Conservation (phyloP, 1,140 invertebrate genomes). For the Cydia pomonella region DNA sequence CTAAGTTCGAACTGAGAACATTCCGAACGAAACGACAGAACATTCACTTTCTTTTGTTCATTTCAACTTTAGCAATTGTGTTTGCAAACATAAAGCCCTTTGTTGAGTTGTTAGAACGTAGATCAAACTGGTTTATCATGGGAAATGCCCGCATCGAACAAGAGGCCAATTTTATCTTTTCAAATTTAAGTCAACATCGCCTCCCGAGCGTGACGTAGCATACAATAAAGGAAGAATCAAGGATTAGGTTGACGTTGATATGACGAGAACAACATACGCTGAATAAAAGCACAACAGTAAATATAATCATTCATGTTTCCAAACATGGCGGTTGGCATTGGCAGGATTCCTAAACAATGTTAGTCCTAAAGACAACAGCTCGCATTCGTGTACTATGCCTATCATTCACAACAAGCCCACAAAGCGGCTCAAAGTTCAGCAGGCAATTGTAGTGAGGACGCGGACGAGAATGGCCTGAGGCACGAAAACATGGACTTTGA, state of each 20-base stretch:
- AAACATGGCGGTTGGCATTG: too few species aligned
- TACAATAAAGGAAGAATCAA: too few species aligned
- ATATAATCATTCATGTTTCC: too few species aligned
- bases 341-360: background rate
- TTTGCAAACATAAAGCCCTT: background rate
- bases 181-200: too few species aligned
- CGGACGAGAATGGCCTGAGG: constrained; percentile 35
- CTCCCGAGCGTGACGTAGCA: too few species aligned
- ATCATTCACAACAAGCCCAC: constrained; percentile 37
- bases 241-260: too few species aligned
- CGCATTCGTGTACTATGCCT: constrained; percentile 8
- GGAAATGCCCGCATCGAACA: too few species aligned
- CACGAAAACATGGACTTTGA: constrained; percentile 59
- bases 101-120: background rate
- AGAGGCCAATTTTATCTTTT: too few species aligned
- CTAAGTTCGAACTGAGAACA: background rate
- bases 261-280: too few species aligned
- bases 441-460: constrained; percentile 48
- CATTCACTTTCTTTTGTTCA: constrained; percentile 2
- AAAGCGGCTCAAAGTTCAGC: constrained; percentile 58
- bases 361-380: background rate
- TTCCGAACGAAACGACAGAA: background rate
- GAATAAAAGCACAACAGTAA: too few species aligned
- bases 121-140: too few species aligned
- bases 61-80: background rate